phyloP scores from a whole-genome alignment of 2,888 invertebrate genomes.

The Rhagophthalmus giganteus region DNA sequence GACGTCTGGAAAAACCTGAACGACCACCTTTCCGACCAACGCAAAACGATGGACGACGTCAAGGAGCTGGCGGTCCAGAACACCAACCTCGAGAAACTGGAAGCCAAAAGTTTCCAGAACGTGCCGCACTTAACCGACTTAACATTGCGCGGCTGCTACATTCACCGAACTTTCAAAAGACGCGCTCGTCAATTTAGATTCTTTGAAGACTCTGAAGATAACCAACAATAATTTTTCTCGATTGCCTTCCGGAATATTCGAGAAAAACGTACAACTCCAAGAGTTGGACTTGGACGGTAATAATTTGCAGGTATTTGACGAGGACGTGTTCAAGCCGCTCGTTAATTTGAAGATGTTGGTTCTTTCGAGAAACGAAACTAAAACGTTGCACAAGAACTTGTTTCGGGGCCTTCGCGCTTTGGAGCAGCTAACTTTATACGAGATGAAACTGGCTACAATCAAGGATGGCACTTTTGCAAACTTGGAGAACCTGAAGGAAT shows the following conservation, averaged over 20 bases:
- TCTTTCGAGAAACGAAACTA: conserved; percentile 8
- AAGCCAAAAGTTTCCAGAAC: too few species aligned
- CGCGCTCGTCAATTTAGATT: background rate
- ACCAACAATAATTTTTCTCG: conserved; percentile 1
- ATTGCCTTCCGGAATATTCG: conserved; percentile 9
- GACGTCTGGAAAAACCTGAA: too few species aligned
- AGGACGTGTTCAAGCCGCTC: background rate
- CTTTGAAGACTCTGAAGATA: conserved; percentile 1
- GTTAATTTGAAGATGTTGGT: conserved; percentile 4
- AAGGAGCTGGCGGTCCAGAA: too few species aligned
- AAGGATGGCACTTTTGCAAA: background rate
- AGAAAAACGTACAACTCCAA: background rate
- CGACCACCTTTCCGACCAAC: too few species aligned
- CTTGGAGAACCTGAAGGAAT: conserved; percentile 2
- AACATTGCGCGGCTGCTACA: too few species aligned
- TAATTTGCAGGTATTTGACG: conserved; percentile 6
- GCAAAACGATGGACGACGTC: too few species aligned
- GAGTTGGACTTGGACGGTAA: conserved; percentile 7
- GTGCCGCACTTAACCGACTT: too few species aligned
- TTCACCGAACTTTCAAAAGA: conserved; percentile 3
- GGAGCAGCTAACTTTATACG: conserved; percentile 2
- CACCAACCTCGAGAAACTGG: too few species aligned
- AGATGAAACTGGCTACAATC: conserved; percentile 2
- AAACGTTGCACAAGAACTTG: background rate
- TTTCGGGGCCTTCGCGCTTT: conserved; percentile 5